Evolutionary conservation across 2,888 invertebrate genomes (phyloP).

Genomic region (Pollenia griseotomentosa): DNA sequence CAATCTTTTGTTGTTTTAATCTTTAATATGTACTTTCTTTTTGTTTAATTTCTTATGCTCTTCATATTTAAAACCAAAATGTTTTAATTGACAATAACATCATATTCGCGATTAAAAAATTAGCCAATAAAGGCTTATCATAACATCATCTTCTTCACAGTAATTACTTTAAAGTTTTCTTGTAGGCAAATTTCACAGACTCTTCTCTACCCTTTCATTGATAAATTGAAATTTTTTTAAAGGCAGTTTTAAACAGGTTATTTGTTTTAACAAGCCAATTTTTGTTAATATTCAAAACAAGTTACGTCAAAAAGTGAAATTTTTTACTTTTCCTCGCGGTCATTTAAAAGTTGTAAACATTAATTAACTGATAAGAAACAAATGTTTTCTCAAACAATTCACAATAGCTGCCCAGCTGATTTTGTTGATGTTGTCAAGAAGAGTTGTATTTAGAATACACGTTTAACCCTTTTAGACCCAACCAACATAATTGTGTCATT

Average conservation of each 20-base stretch:
- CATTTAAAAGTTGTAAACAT: slow-evolving; percentile 46
- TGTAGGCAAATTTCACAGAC: neutral
- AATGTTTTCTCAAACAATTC: slow-evolving; percentile 57
- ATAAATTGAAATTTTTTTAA: neutral
- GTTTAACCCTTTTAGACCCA: too few species aligned
- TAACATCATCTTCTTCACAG: neutral
- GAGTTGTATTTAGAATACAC: slow-evolving; percentile 28
- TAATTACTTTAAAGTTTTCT: neutral
- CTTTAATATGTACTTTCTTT: slow-evolving; percentile 24
- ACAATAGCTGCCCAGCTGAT: slow-evolving; percentile 55
- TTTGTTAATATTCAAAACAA: slow-evolving; percentile 36
- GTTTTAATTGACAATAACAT: neutral
- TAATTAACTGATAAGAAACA: slow-evolving; percentile 51
- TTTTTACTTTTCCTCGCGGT: neutral
- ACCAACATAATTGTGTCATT: too few species aligned
- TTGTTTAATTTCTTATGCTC: slow-evolving; percentile 22
- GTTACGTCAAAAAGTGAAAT: slow-evolving; percentile 69
- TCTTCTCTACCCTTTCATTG: slow-evolving; percentile 19
- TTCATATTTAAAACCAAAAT: neutral
- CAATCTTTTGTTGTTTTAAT: neutral
- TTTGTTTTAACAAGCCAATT: neutral
- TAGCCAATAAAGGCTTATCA: neutral
- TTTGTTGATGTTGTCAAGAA: neutral
- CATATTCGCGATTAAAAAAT: neutral
- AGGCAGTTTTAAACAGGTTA: slow-evolving; percentile 30